phyloP scores from a whole-genome alignment of 2,113 vertebrate species.

The Tetrao urogallus region DNA sequence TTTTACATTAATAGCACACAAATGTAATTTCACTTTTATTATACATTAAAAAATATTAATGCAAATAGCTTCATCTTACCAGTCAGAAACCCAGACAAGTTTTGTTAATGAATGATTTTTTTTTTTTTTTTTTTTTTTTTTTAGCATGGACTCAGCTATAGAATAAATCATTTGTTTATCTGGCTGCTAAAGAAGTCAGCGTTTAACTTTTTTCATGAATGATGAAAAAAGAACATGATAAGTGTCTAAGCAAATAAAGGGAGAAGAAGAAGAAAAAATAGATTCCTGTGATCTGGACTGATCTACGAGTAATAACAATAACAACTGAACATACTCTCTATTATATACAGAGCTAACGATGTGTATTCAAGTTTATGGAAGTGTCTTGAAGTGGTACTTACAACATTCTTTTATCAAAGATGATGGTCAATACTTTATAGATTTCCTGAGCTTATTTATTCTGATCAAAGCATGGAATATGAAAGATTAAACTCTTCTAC shows the following conservation, averaged over 20 bases:
- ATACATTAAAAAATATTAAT: neutral
- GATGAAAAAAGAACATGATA: neutral
- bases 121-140: neutral
- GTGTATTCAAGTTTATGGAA: conserved; percentile 64
- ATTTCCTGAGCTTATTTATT: conserved; percentile 79
- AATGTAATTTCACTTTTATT: neutral
- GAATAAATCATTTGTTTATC: conserved; percentile 19
- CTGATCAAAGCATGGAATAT: conserved; percentile 82
- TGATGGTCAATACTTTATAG: conserved; percentile 82
- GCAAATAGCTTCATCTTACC: neutral
- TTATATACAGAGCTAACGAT: conserved; percentile 60
- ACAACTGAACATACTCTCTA: conserved; percentile 13
- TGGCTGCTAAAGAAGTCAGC: neutral
- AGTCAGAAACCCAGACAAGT: neutral
- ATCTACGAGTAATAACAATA: conserved; percentile 1
- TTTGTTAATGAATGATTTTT: neutral
- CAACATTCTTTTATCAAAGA: conserved; percentile 74
- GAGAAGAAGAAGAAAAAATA: neutral
- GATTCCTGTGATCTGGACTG: neutral
- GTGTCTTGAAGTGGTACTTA: conserved; percentile 66
- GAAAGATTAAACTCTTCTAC: conserved; percentile 84
- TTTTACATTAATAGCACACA: neutral
- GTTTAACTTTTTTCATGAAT: conserved; percentile 11
- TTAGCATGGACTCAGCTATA: neutral
- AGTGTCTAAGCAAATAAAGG: neutral